Conservation (phyloP, 2,888 invertebrate genomes). For the Drosophila mulleri region DNA sequence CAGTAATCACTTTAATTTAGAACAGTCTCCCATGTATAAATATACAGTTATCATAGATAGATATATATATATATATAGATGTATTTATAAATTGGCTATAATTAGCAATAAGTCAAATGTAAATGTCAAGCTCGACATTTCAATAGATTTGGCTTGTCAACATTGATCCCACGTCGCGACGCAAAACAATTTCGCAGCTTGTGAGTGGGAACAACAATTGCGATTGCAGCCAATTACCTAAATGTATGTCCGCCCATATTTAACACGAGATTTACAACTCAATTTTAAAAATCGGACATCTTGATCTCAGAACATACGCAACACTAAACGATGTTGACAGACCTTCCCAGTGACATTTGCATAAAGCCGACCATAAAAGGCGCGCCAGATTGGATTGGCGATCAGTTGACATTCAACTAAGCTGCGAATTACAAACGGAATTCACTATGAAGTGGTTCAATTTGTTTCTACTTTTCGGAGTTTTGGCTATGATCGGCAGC, state of each 20-base stretch:
- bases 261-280: slow-evolving; percentile 80
- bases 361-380: slow-evolving; percentile 56
- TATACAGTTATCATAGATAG: slow-evolving; percentile 2
- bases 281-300: slow-evolving; percentile 64
- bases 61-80: neutral
- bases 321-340: slow-evolving; percentile 73
- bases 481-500: slow-evolving; percentile 79
- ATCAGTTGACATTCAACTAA: slow-evolving; percentile 48
- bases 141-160: slow-evolving; percentile 13
- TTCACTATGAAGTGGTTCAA: slow-evolving; percentile 81
- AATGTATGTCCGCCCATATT: slow-evolving; percentile 75
- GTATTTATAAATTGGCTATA: slow-evolving; percentile 16
- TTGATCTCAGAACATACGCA: slow-evolving; percentile 64
- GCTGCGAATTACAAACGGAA: slow-evolving; percentile 8
- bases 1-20: slow-evolving; percentile 11
- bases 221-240: slow-evolving; percentile 67
- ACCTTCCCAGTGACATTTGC: slow-evolving; percentile 59
- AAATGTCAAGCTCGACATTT: slow-evolving; percentile 20
- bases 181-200: slow-evolving; percentile 25
- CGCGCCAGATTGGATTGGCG: neutral
- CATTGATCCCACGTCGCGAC: slow-evolving; percentile 36
- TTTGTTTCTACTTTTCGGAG: slow-evolving; percentile 76
- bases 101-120: slow-evolving; percentile 24
- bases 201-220: slow-evolving; percentile 39
- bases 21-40: slow-evolving; percentile 19